A percentile compares a stretch with the other conserved stretches of the same genome.
Conservation (phyloP, 2,888 invertebrate species). For the Mythimna impura region DNA sequence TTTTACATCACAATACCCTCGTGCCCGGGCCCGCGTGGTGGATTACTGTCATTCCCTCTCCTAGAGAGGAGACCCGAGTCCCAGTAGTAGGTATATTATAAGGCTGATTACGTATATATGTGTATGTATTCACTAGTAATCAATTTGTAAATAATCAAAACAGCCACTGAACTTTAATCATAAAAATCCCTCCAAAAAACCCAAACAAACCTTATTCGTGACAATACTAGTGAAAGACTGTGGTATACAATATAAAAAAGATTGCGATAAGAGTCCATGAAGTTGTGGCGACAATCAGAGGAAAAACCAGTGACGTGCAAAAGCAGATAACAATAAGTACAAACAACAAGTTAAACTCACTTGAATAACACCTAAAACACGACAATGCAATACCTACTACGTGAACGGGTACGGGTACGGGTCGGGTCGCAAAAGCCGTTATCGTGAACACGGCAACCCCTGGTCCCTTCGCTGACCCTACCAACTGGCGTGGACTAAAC, state of each 20-base stretch:
- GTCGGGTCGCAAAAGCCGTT: slow-evolving; percentile 40
- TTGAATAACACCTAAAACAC: slow-evolving; percentile 5
- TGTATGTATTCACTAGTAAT: too few relatives aligned
- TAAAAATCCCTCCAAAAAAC: too few relatives aligned
- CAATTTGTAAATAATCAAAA: neutral
- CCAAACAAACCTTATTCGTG: neutral
- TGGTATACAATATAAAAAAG: neutral
- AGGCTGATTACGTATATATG: too few relatives aligned
- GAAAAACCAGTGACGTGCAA: neutral
- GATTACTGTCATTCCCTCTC: too few relatives aligned
- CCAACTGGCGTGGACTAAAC: slow-evolving; percentile 38
- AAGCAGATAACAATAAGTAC: slow-evolving; percentile 1
- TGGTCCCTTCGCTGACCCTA: slow-evolving; percentile 41
- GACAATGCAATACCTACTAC: neutral
- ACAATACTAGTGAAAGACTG: neutral
- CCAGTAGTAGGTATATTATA: too few relatives aligned
- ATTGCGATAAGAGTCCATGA: neutral
- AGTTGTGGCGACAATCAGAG: neutral
- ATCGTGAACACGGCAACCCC: slow-evolving; percentile 39
- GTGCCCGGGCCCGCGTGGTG: too few relatives aligned
- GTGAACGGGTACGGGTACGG: neutral
- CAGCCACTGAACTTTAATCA: too few relatives aligned
- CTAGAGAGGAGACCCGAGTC: too few relatives aligned
- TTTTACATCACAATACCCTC: too few relatives aligned
- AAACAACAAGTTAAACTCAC: neutral